Conservation (phyloP, 2,113 vertebrate genomes). For the Scytalopus superciliaris region DNA sequence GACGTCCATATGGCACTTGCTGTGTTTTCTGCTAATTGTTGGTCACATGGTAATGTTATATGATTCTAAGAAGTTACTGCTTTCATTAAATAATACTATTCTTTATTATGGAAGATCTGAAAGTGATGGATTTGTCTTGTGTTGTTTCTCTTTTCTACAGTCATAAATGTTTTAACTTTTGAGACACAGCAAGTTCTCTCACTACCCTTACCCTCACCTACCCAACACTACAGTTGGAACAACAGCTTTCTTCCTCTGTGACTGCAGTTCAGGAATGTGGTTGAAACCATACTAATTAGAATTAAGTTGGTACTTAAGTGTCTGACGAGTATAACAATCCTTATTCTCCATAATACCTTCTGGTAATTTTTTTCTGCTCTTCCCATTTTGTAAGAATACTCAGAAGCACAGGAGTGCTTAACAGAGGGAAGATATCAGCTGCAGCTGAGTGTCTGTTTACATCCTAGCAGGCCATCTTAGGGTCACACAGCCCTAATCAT, state of each 20-base stretch:
- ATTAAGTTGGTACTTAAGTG: neutral
- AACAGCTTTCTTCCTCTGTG: neutral
- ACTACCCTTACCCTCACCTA: neutral
- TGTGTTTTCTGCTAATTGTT: neutral
- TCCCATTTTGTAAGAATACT: neutral
- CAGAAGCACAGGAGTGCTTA: neutral
- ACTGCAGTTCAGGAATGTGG: neutral
- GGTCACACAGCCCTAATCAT: neutral
- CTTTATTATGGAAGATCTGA: neutral
- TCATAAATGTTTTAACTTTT: neutral
- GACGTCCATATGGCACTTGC: neutral
- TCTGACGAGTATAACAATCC: neutral
- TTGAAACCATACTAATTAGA: neutral
- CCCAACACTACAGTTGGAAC: neutral
- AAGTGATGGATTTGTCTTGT: neutral
- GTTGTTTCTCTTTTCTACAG: neutral
- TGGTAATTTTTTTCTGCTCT: neutral
- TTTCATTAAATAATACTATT: neutral
- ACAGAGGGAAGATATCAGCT: neutral
- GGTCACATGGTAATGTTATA: neutral
- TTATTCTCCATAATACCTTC: neutral
- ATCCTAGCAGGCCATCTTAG: neutral
- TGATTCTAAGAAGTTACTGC: neutral
- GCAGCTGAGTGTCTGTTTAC: neutral
- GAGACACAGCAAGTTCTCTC: neutral